phyloP scores from a whole-genome alignment of 2,888 invertebrate genomes.

The Sepiola atlantica region DNA sequence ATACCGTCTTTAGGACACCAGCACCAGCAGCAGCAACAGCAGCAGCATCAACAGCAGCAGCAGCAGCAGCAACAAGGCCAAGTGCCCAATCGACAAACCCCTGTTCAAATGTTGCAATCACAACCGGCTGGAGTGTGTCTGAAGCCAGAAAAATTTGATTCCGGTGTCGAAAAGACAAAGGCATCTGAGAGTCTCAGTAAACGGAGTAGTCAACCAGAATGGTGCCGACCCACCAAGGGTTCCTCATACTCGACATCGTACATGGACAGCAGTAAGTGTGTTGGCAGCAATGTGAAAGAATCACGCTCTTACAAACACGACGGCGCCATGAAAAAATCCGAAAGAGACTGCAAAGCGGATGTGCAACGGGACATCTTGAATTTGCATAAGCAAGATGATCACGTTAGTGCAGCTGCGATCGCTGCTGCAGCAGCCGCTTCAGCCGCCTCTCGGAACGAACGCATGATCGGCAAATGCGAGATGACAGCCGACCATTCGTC shows the following conservation, averaged over 20 bases:
- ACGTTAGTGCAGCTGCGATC: not conserved
- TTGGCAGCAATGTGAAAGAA: not conserved
- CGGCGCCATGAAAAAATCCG: not conserved
- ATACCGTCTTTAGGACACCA: slow-evolving; percentile 35
- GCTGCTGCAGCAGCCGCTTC: not conserved
- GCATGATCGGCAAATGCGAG: slow-evolving; percentile 37
- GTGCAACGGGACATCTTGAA: slow-evolving; percentile 41
- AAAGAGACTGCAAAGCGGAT: slow-evolving; percentile 39
- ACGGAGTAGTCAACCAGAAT: not conserved
- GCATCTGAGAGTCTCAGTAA: not conserved
- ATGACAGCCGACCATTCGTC: not conserved
- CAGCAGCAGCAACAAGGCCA: slow-evolving; percentile 40
- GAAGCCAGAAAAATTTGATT: slow-evolving; percentile 44
- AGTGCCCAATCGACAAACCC: slow-evolving; percentile 38
- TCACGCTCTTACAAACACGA: slow-evolving; percentile 36
- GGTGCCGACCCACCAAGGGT: slow-evolving; percentile 3
- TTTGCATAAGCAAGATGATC: slow-evolving; percentile 13
- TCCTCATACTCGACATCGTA: not conserved
- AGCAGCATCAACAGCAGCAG: slow-evolving; percentile 35
- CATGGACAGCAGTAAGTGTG: not conserved
- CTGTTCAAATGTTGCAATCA: slow-evolving; percentile 36
- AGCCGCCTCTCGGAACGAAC: slow-evolving; percentile 2
- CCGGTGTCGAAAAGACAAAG: not conserved
- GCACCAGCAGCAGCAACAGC: slow-evolving; percentile 14
- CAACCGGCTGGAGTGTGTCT: slow-evolving; percentile 12